These are phyloP conservation scores for Antedon bifida DNA, from an alignment of 35 echinoderm and acorn worm genomes.

Conservation along the genomic window DNA sequence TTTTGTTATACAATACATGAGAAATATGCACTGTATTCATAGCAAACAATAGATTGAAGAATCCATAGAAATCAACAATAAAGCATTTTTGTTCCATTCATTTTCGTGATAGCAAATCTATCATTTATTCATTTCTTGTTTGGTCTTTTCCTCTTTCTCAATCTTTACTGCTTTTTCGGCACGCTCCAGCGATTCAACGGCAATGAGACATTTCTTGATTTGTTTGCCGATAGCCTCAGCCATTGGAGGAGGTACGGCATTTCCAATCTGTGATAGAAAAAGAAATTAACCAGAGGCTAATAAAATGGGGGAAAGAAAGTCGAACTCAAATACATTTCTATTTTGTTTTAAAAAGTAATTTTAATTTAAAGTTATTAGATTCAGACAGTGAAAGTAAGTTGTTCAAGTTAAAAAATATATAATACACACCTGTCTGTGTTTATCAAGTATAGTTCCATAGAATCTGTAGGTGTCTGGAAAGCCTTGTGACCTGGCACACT, in stretches of 20 bases:
- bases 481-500: slow-evolving; percentile 87
- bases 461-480: slow-evolving; percentile 97
- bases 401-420: neutral
- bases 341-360: no score
- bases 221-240: slow-evolving; percentile 67
- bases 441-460: slow-evolving; percentile 87
- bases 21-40: no score
- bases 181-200: slow-evolving; percentile 2
- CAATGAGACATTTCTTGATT: slow-evolving; percentile 72
- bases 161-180: neutral
- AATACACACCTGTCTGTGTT: slow-evolving; percentile 84
- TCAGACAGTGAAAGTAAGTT: neutral
- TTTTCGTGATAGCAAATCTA: no score
- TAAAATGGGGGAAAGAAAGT: no score
- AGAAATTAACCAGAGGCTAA: neutral
- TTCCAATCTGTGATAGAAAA: slow-evolving; percentile 47
- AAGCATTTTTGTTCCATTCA: no score
- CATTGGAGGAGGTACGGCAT: slow-evolving; percentile 91
- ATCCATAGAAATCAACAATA: no score
- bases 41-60: no score
- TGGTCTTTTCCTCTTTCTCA: slow-evolving; percentile 1
- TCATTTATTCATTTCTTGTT: neutral
- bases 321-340: no score
- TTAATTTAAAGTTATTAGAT: no score
- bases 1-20: no score